Conservation (phyloP, 92 coral and sea anemone species). For the Phymanthus crucifer region DNA sequence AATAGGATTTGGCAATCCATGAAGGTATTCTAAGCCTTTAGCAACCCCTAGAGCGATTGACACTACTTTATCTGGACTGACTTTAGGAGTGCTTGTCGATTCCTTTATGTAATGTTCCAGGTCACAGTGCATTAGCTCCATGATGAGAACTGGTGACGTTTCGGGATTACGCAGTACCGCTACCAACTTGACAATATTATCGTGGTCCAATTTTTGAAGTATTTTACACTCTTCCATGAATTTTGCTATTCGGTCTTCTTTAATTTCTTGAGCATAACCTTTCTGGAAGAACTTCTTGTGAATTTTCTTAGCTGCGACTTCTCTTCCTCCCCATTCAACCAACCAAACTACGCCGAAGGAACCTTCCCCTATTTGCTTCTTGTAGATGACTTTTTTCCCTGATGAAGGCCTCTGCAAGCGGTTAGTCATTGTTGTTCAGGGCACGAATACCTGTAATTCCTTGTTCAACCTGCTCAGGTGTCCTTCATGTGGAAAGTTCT, state of each 20-base stretch:
- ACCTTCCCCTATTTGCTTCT: conserved; percentile 61
- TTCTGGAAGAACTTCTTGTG: conserved; percentile 44
- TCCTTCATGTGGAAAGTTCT: background rate
- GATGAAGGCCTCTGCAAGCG: too few species aligned
- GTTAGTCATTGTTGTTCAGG: background rate
- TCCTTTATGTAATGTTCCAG: conserved; percentile 42
- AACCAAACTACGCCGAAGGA: conserved; percentile 70
- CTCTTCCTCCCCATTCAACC: conserved; percentile 55
- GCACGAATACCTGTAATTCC: background rate
- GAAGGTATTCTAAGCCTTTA: conserved; percentile 70
- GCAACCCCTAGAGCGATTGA: conserved; percentile 58
- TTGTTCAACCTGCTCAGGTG: background rate
- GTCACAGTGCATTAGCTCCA: conserved; percentile 72
- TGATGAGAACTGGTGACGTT: conserved; percentile 66
- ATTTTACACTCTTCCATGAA: conserved; percentile 63
- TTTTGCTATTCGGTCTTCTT: conserved; percentile 36
- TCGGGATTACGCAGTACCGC: conserved; percentile 54
- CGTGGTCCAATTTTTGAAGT: conserved; percentile 54
- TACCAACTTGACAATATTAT: conserved; percentile 67
- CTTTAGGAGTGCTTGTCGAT: conserved; percentile 56
- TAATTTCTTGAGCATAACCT: conserved; percentile 37
- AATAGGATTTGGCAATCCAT: conserved; percentile 42
- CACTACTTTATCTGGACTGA: conserved; percentile 31
- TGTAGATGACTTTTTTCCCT: background rate
- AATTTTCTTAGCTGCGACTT: conserved; percentile 74